Evolutionary conservation across 2,113 vertebrate species (phyloP), one percentile per base, ranked within the genome.

Genomic region (Odocoileus hemionus): DNA sequence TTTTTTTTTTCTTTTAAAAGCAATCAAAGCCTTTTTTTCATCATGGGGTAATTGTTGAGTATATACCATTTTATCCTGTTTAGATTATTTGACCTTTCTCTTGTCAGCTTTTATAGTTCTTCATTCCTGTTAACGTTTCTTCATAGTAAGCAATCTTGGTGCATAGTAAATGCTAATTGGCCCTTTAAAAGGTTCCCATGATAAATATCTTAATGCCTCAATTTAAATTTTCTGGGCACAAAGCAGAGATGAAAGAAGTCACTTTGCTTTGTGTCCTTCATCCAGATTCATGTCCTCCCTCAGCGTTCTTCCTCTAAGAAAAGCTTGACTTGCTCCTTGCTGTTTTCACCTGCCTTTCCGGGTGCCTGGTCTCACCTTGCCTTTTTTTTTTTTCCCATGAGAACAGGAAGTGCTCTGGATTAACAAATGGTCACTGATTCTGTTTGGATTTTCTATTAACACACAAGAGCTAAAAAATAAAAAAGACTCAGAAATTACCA

Each of bases 141-240:
- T 97, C 88, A 52, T 52, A 74, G 79, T 97, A 98, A 95, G 90
- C 90, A 97, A 92, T 96, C 86, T 45, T 60, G 89, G 45, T 79
- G 23, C 91, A 94, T 54, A 94, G 50, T 92, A 96, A 98, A 96
- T 96, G 89, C 87, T 96, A 98, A 97, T 91, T 97, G 96, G 87
- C 14, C 80, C 43, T 96, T 96, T 96, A 94, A 97, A 98, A 97
- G 43, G 25, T 90, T 95, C 90, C 89, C 95, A 90, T 83, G 95
- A 97, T 94, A 97, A 97, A 96, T 91, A 92, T 70, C 54, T 96
- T 97, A 79, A 97, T 58, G 36, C 9, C 36, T 94, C 82, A 64
- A 85, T 96, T 96, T 95, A 96, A 96, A 94, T 92, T 87, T 97
- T 79, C 92, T 95, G 80, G 39, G 79, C 47, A 91, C 33, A 78